Conservation (phyloP, 2,888 invertebrate species). For the Scaptomyza polygonia region DNA sequence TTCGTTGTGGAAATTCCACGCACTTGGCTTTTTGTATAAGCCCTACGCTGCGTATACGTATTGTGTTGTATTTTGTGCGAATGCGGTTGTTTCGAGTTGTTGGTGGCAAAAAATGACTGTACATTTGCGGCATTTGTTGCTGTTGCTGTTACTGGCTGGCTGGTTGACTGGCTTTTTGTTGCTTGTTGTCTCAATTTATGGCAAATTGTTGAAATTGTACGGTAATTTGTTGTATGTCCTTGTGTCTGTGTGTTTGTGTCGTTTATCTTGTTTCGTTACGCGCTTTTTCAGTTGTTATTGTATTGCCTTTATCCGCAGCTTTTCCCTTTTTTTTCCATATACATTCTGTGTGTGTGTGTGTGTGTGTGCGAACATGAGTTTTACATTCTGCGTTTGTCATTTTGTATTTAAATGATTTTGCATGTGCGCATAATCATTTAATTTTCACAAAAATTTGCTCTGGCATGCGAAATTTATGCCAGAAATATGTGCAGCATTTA, state of each 20-base stretch:
- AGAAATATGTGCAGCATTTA: conserved; percentile 72
- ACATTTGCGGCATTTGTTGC: conserved; percentile 71
- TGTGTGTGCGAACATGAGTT: conserved; percentile 12
- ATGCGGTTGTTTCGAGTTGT: conserved; percentile 44
- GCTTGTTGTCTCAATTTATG: conserved; percentile 80
- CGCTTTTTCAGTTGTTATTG: conserved; percentile 58
- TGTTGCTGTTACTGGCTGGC: conserved; percentile 25
- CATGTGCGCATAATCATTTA: conserved; percentile 68
- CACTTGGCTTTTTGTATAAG: conserved; percentile 48
- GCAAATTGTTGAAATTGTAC: conserved; percentile 76
- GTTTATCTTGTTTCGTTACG: conserved; percentile 57
- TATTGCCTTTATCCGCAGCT: conserved; percentile 48
- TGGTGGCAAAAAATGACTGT: conserved; percentile 76
- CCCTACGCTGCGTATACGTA: conserved; percentile 59
- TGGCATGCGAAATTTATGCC: conserved; percentile 65
- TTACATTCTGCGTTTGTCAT: conserved; percentile 55
- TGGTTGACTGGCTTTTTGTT: conserved; percentile 65
- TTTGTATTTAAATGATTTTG: conserved; percentile 60
- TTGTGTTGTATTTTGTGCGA: conserved; percentile 29
- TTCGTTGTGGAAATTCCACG: conserved; percentile 67
- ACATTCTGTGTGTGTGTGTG: neutral
- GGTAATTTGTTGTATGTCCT: conserved; percentile 61
- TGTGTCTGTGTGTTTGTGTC: conserved; percentile 27
- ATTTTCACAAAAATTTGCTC: conserved; percentile 59
- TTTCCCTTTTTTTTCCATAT: conserved; percentile 34